These are phyloP conservation scores for Achatina immaculata DNA, from an alignment of 1,140 invertebrate genomes.

Conservation along the genomic window DNA sequence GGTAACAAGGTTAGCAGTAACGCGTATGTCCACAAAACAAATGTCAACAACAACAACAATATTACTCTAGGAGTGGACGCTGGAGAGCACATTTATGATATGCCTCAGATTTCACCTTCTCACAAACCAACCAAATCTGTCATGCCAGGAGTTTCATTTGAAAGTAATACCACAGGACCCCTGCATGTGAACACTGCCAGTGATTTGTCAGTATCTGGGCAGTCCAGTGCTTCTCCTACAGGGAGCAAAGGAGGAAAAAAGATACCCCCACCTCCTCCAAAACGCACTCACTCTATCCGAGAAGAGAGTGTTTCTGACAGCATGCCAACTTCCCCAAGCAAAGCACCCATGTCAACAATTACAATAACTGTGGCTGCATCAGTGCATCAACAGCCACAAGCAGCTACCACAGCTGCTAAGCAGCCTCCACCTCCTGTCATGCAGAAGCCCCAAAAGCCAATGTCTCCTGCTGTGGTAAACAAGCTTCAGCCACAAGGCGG, in stretches of 20 bases:
- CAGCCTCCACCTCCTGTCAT: constrained; percentile 25
- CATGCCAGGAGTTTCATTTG: constrained; percentile 13
- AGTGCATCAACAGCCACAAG: constrained; percentile 10
- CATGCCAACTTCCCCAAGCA: constrained; percentile 16
- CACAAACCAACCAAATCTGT: constrained; percentile 41
- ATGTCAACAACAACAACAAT: constrained; percentile 4
- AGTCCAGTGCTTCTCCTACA: constrained; percentile 29
- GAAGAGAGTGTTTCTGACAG: constrained; percentile 6
- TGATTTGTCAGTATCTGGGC: neutral
- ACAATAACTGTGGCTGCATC: constrained; percentile 15
- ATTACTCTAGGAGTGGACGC: constrained; percentile 22
- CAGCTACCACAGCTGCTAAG: neutral
- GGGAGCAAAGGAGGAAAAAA: constrained; percentile 69
- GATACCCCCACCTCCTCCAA: constrained; percentile 83
- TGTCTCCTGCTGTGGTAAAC: constrained; percentile 12
- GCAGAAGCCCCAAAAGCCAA: constrained; percentile 23
- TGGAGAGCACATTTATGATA: constrained; percentile 64
- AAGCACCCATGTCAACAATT: neutral
- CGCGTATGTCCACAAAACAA: neutral
- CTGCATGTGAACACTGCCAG: constrained; percentile 42
- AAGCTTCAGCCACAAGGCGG: constrained; percentile 73
- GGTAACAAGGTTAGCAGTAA: constrained; percentile 44
- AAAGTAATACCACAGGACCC: constrained; percentile 40
- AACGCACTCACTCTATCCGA: constrained; percentile 76
- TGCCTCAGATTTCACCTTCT: constrained; percentile 50